Evolutionary conservation across 1,140 invertebrate genomes (phyloP), one percentile per base, ranked within the genome.

Genomic region (Diorhabda elongata): DNA sequence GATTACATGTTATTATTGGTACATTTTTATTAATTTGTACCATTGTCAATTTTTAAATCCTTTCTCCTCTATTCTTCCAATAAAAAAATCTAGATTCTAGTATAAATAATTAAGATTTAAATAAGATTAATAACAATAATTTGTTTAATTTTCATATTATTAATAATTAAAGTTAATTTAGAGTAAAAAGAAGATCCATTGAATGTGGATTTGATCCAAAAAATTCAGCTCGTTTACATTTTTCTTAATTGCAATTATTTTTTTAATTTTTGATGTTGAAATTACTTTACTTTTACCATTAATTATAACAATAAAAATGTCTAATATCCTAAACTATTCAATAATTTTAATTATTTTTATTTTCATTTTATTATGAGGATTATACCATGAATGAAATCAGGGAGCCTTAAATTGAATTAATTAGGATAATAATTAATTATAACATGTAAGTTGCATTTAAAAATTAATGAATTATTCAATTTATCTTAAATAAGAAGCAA

Each of bases 1-100:
- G 89, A 57, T 5, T 90, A 41, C 89, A 91, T 84, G 88, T 91
- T 58, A 81, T 90, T 76, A 87, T 90, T 82, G 89, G 88, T 74
- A 86, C 86, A 64, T 91, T 90, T 80, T 77, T 90, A 80, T 62
- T 85, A 73, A 66, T 86, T 58, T 85, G 82, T 78, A 81, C 86
- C 73, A 64, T 85, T 61, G 87, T 58, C 77, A 85, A 69, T 73
- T 80, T 69, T 78, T 76, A 67, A 77, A 80, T 64, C 85, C 90
- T 74, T 88, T 89, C 78, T 87, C 85, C 61, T 82, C 66, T 74
- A 82, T 68, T 63, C 87, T 90, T 79, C 87, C 90, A 86, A 87
- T 87, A 82, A 87, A 84, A 85, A 85, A 81, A 83, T 83, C 83
- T 86, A 83, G 71, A 76, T 74, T 71, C 77, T 81, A 82, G 81